A percentile compares a stretch with the other conserved stretches of the same genome.
These are phyloP conservation scores for Triplophysa siluroides DNA, from an alignment of 2,113 vertebrate genomes.

Conservation along the genomic window DNA sequence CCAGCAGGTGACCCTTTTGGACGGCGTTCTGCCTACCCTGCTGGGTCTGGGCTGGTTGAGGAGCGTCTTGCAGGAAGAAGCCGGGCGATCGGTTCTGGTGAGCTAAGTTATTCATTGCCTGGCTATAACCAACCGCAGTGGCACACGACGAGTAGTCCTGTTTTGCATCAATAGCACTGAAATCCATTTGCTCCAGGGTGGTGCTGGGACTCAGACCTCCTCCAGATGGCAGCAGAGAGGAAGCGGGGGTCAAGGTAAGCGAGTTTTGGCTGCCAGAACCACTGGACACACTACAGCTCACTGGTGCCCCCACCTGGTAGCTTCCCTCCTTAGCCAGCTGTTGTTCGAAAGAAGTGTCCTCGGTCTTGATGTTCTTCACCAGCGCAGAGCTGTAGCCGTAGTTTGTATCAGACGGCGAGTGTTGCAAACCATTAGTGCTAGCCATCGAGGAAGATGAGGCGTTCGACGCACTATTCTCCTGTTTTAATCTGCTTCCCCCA, in stretches of 20 bases:
- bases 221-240: slow-evolving; percentile 90
- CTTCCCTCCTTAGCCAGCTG: slow-evolving; percentile 91
- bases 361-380: slow-evolving; percentile 94
- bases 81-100: slow-evolving; percentile 94
- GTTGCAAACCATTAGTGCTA: slow-evolving; percentile 79
- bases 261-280: slow-evolving; percentile 76
- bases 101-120: slow-evolving; percentile 85
- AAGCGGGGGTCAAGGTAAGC: slow-evolving; percentile 83
- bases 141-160: slow-evolving; percentile 85
- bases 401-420: slow-evolving; percentile 80
- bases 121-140: slow-evolving; percentile 78
- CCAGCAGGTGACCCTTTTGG: slow-evolving; percentile 77
- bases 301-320: slow-evolving; percentile 75
- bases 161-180: slow-evolving; percentile 97
- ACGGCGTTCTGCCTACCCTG: slow-evolving; percentile 67
- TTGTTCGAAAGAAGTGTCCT: slow-evolving; percentile 98
- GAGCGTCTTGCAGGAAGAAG: slow-evolving; percentile 96
- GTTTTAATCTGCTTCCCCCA: slow-evolving; percentile 91
- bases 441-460: slow-evolving; percentile 67
- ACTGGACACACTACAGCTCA: slow-evolving; percentile 78
- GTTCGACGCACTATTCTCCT: slow-evolving; percentile 77
- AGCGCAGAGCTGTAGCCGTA: slow-evolving; percentile 86
- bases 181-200: slow-evolving; percentile 98
- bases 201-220: slow-evolving; percentile 97
- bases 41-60: slow-evolving; percentile 76